Evolutionary conservation across 2,888 invertebrate genomes (phyloP).

Genomic region (Caenorhabditis sp.): DNA sequence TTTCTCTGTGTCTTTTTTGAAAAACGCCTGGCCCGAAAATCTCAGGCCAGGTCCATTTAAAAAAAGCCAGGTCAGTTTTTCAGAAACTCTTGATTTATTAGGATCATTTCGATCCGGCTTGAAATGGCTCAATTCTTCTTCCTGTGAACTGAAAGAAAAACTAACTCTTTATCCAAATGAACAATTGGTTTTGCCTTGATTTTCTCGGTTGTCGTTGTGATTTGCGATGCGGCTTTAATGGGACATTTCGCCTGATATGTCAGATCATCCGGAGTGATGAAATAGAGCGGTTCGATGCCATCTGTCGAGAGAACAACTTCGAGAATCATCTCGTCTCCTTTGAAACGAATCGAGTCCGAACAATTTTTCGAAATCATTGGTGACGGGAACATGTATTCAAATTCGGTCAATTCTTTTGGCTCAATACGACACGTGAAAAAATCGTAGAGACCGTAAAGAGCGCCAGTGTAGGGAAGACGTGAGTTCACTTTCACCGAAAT

Average conservation of each 20-base stretch:
- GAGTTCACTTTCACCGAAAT: conserved; percentile 63
- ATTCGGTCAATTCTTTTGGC: conserved; percentile 63
- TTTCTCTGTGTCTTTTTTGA: too few species aligned
- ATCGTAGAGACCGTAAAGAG: conserved; percentile 71
- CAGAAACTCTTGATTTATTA: too few species aligned
- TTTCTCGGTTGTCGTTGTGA: conserved; percentile 2
- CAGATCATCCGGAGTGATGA: conserved; percentile 70
- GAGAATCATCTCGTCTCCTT: conserved; percentile 68
- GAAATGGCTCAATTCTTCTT: too few species aligned
- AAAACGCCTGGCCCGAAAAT: too few species aligned
- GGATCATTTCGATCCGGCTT: too few species aligned
- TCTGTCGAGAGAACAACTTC: conserved; percentile 71
- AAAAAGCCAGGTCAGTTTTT: too few species aligned
- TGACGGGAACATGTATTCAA: conserved; percentile 68
- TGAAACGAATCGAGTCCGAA: conserved; percentile 67
- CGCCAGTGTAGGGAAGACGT: conserved; percentile 69
- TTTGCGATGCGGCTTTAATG: conserved; percentile 22
- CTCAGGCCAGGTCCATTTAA: too few species aligned
- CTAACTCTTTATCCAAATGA: conserved; percentile 23
- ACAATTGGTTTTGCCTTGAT: conserved; percentile 10
- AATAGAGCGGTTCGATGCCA: conserved; percentile 71
- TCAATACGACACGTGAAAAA: conserved; percentile 70
- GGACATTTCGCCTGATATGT: conserved; percentile 69
- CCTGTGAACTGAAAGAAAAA: background rate
- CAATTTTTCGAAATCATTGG: conserved; percentile 68